Percentiles rank a stretch among this genome's conserved stretches.
Conservation (phyloP, 2,113 vertebrate species). For the Lethenteron camtschaticum region DNA sequence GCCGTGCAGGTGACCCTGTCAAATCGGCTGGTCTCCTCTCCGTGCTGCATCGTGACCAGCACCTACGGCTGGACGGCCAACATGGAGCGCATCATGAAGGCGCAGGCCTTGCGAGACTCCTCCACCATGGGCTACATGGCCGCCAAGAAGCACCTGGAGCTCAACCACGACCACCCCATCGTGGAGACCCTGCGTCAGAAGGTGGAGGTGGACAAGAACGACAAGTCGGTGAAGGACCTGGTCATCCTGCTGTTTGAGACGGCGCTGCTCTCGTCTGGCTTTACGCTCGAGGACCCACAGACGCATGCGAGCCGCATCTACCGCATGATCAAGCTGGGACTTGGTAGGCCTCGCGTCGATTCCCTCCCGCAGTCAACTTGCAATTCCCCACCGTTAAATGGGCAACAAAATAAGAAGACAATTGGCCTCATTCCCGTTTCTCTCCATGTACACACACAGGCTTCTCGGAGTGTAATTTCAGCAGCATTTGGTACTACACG, state of each 20-base stretch:
- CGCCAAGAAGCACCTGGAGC: constrained; percentile 85
- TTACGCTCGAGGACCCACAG: constrained; percentile 76
- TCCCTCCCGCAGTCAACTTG: not conserved
- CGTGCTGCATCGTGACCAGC: constrained; percentile 81
- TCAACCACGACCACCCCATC: constrained; percentile 71
- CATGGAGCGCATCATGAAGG: constrained; percentile 92
- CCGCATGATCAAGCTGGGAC: constrained; percentile 85
- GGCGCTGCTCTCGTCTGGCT: constrained; percentile 62
- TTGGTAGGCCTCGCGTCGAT: constrained; percentile 30
- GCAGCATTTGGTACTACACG: too few relatives aligned
- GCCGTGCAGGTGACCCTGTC: constrained; percentile 48
- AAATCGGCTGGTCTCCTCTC: constrained; percentile 66
- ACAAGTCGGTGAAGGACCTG: constrained; percentile 82
- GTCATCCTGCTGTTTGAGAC: constrained; percentile 81
- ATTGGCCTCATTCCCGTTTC: too few relatives aligned
- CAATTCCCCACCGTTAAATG: too few relatives aligned
- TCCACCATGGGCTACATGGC: constrained; percentile 95
- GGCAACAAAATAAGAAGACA: too few relatives aligned
- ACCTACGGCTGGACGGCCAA: constrained; percentile 83
- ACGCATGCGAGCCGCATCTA: constrained; percentile 83
- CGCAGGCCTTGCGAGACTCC: constrained; percentile 67
- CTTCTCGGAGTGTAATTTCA: too few relatives aligned
- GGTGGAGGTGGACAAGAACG: constrained; percentile 63
- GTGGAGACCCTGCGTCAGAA: constrained; percentile 65
- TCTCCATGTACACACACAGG: too few relatives aligned